A percentile compares a stretch with the other conserved stretches of the same genome.
Evolutionary conservation across 2,113 vertebrate genomes (phyloP).

Genomic region (Pomatorhinus ruficollis): DNA sequence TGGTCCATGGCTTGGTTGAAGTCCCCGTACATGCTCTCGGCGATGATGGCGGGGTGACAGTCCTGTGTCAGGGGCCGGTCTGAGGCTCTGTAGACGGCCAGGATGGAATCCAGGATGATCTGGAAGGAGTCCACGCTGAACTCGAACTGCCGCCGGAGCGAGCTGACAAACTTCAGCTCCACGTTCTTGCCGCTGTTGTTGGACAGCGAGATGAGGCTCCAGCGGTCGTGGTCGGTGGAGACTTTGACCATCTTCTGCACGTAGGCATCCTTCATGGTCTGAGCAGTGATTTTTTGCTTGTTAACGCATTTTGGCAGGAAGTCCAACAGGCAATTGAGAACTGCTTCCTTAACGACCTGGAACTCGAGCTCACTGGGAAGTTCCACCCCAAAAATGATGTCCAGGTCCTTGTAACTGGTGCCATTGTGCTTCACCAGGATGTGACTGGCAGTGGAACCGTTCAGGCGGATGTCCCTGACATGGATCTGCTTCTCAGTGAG

Average conservation of each 20-base stretch:
- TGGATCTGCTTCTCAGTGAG: conserved; percentile 85
- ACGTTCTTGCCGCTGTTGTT: conserved; percentile 97
- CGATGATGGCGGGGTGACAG: conserved; percentile 77
- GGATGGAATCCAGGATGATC: conserved; percentile 88
- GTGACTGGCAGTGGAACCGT: conserved; percentile 95
- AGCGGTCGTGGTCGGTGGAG: conserved; percentile 87
- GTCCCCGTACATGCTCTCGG: conserved; percentile 95
- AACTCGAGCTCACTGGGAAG: conserved; percentile 89
- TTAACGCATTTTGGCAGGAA: conserved; percentile 91
- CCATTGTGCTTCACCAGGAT: conserved; percentile 89
- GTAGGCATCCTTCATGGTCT: conserved; percentile 94
- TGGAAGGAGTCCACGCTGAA: conserved; percentile 99
- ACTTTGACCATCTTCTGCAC: conserved; percentile 99
- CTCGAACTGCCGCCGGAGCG: conserved; percentile 91
- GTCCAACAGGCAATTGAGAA: conserved; percentile 87
- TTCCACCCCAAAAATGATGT: conserved; percentile 93
- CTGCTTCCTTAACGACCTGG: conserved; percentile 91
- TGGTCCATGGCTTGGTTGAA: conserved; percentile 92
- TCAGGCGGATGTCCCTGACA: conserved; percentile 88
- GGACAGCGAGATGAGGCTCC: conserved; percentile 96
- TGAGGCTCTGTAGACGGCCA: conserved; percentile 81
- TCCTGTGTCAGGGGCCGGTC: conserved; percentile 68
- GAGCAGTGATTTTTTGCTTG: conserved; percentile 89
- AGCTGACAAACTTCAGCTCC: conserved; percentile 93
- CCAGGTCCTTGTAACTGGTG: conserved; percentile 93